These are phyloP conservation scores for Psilopogon haemacephalus DNA, from an alignment of 2,113 vertebrate species.

Conservation along the genomic window DNA sequence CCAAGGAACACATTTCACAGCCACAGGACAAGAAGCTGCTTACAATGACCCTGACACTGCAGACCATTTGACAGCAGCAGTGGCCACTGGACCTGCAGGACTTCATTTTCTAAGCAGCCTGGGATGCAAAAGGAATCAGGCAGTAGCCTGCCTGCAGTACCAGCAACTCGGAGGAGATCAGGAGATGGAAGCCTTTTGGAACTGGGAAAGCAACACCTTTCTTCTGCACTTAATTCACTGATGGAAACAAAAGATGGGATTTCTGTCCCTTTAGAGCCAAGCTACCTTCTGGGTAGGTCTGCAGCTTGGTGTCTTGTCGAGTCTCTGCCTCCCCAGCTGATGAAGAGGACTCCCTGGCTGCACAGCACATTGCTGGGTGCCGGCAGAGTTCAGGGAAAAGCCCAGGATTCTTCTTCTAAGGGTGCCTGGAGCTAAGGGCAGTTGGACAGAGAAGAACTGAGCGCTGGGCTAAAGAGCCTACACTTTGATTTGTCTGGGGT, in stretches of 20 bases:
- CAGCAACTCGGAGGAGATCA: neutral
- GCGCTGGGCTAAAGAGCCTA: neutral
- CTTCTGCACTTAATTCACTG: neutral
- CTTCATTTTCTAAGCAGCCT: neutral
- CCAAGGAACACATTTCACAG: neutral
- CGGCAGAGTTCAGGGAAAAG: neutral
- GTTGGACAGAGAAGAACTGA: neutral
- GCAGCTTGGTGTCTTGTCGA: neutral
- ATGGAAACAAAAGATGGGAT: neutral
- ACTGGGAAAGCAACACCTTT: neutral
- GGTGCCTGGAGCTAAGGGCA: neutral
- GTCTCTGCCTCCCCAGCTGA: neutral
- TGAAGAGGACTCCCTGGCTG: neutral
- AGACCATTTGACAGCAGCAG: neutral
- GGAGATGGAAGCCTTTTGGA: too few species aligned
- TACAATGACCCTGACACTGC: neutral
- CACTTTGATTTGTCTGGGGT: neutral
- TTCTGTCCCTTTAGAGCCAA: neutral
- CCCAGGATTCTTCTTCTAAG: neutral
- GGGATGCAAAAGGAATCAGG: neutral
- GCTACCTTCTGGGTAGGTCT: neutral
- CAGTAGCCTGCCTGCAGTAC: neutral
- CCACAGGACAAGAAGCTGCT: neutral
- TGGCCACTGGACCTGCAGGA: neutral
- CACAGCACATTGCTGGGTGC: neutral